Base-by-base conservation (phyloP, 2,888 invertebrate species). In the Theretra japonica region DNA sequence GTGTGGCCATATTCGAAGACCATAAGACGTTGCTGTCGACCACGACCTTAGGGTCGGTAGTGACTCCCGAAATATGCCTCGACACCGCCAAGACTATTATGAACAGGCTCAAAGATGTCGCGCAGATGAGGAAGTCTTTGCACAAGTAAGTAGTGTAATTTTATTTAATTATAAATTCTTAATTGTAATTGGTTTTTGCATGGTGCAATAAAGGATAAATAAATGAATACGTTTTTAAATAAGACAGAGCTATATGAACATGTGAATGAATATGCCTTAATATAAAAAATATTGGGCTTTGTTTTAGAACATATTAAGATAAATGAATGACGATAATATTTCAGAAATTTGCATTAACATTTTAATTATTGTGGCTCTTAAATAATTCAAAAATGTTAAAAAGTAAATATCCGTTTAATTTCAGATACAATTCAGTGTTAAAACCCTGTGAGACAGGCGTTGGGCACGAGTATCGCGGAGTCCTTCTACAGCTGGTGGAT, bases 1-100 rank as follows among this genome's bases (percentile, higher is more conserved):
- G 91, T 69, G 93, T 93, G 68, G 96, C 96, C 72, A 90, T 96
- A 79, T 95, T 94, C 70, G 95, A 96, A 80, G 96, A 96, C 76
- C 94, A 92, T 50, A 88, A 92, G 76, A 85, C 78, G 0, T 60
- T 92, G 70, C 80, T 86, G 48, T 41, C 1, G 74, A 77, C 0
- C 81, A 77, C 0, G 76, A 80, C 2, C 11, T 0, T 41, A 79
- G 88, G 0, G 81, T 86, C 2, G 4, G n/a, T 53, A 5, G 53
- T 53, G 53, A 86, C 90, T 1, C 88, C 87, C 0, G 92, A 93
- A 69, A 83, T 86, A 5, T 90, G 92, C 57, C 86, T 86, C 25
- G 79, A 80, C 4, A 81, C 89, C 8, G 83, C 93, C 0, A 85
- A 84, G 58, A 80, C 77, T 19, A 77, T 93, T 1, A 87, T 95